Base-by-base conservation (phyloP, 2,888 invertebrate genomes). In the Lasioglossum marginatum region DNA sequence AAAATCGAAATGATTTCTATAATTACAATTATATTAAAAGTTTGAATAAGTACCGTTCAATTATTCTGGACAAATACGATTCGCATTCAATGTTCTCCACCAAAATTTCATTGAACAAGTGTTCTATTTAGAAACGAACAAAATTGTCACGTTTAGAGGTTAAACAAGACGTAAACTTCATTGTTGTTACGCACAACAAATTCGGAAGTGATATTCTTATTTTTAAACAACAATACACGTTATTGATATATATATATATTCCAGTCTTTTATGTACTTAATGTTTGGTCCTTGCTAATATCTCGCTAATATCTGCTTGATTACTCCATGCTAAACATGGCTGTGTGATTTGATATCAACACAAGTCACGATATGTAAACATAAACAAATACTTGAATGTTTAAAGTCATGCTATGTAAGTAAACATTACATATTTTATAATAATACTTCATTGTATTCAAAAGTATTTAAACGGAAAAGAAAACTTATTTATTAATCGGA, bases 321-420 rank as follows among this genome's bases (percentile, higher is more conserved):
- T 72, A 78, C 82, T 75, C 63, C 71, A 78, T 75, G 16, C 43
- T 71, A 63, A 82, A 83, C 82, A 84, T 83, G 71, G 63, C 78
- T 83, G 74, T 76, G 60, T 48, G 84, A 82, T 52, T 82, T 43
- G 34, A 72, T 83, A 76, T 31, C 66, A 68, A 70, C 27, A 63
- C 31, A 66, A 19, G 37, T 81, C 31, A 73, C 48, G 57, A 66
- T 37, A 63, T 31, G 73, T 84, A 82, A 84, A 84, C 77, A 77
- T 77, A 66, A 4, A 37, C 31, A 27, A 60, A 37, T 68, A 31
- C 27, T 16, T 77, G 2, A 31, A 27, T 40, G 57, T 63, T 31
- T 34, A 63, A 76, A 57, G 10, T 4, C 31, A 40, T 27, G 40
- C 31, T 76, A 31, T 12, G 19, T 63, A 63, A 63, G 14, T 23